These are phyloP conservation scores for Sebastes nivosus DNA, from an alignment of 2,797 vertebrate species.

Conservation along the genomic window DNA sequence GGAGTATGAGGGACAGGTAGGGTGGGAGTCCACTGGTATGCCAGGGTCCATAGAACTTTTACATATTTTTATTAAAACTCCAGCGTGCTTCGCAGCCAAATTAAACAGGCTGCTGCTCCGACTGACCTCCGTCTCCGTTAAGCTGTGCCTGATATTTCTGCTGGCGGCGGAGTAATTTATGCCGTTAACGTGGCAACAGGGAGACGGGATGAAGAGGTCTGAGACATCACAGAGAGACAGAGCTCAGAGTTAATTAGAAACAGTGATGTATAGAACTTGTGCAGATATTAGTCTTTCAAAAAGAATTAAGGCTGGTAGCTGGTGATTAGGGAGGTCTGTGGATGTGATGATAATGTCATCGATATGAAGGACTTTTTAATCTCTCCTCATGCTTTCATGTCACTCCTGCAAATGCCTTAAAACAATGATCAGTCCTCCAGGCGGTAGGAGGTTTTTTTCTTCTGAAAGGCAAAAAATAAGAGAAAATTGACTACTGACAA, in stretches of 20 bases:
- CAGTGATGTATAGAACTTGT: neutral
- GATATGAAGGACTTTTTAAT: neutral
- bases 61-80: neutral
- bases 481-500: neutral
- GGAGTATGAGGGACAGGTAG: neutral
- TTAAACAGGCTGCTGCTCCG: neutral
- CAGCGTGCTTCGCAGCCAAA: neutral
- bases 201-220: neutral
- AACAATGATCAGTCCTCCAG: neutral
- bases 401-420: neutral
- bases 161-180: constrained; percentile 13
- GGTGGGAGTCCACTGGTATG: too few relatives aligned
- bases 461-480: neutral
- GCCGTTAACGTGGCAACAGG: constrained; percentile 38
- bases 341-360: neutral
- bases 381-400: neutral
- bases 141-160: neutral
- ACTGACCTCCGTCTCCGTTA: neutral
- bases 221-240: neutral
- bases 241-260: constrained; percentile 27
- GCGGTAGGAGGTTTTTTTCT: neutral
- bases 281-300: constrained; percentile 1
- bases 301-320: neutral
- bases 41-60: neutral
- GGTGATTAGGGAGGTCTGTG: neutral